Evolutionary conservation across 1,140 invertebrate genomes (phyloP), one percentile per base, ranked within the genome.

Genomic region (Orussus abietinus): DNA sequence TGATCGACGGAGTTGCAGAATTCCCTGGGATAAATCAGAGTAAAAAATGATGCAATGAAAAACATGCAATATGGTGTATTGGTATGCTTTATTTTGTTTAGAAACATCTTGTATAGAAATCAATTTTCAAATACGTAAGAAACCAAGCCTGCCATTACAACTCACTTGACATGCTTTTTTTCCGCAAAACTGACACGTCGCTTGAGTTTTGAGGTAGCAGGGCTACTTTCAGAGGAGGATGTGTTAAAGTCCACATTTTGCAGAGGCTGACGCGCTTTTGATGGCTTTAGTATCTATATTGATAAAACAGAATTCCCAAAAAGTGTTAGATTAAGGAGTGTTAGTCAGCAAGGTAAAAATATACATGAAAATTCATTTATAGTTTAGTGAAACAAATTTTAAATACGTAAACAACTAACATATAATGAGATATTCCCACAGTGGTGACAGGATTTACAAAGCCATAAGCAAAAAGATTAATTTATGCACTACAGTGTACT

Each of bases 111-210:
- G n/a, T 25, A 25, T n/a, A 25, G 22, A 6, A 25, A n/a, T 6
- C n/a, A n/a, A 7, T 25, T 25, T 25, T 7, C 10, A 32, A 32
- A n/a, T n/a, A n/a, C n/a, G n/a, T n/a, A n/a, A n/a, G n/a, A n/a
- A n/a, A n/a, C n/a, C n/a, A n/a, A n/a, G n/a, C n/a, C n/a, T n/a
- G n/a, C n/a, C n/a, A n/a, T n/a, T n/a, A 11, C 3, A 21, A 54
- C 52, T 55, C 33, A 64, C 62, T 64, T 64, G 10, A 64, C 55
- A 44, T 59, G 58, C 26, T 63, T 64, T 20, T 59, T 64, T 25
- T 63, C 60, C 4, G 62, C 60, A 47, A 64, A 64, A 25, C 60
- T 64, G 15, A 64, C 60, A 4, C 62, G 49, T 38, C 62, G 46
- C 32, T 59, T 62, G 7, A 34, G 2, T 25, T 57, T 64, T 20